phyloP scores from a whole-genome alignment of 92 coral and sea anemone genomes.

The Epizoanthus scotinus region DNA sequence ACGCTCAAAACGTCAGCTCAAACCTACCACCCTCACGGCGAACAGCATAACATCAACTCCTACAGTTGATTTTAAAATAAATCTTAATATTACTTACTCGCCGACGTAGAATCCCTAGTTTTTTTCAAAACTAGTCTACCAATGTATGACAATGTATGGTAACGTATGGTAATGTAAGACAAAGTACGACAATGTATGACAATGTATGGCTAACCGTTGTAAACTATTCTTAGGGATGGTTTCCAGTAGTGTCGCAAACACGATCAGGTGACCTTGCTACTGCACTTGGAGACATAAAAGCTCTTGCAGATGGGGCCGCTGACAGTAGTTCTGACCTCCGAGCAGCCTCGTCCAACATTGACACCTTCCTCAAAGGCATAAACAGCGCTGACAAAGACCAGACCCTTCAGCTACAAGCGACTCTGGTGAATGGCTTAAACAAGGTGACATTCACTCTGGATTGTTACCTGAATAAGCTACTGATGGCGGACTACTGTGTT shows the following conservation, averaged over 20 bases:
- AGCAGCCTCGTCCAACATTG: conserved; percentile 42
- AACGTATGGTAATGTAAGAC: no score
- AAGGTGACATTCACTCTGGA: conserved; percentile 41
- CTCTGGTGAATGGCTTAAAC: conserved; percentile 26
- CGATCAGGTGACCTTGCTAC: conserved; percentile 48
- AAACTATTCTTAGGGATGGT: conserved; percentile 52
- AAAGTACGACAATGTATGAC: no score
- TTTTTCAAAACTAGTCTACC: no score
- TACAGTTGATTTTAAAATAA: no score
- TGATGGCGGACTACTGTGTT: conserved; percentile 33
- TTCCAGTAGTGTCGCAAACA: conserved; percentile 42
- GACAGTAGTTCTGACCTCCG: conserved; percentile 14
- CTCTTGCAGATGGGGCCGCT: conserved; percentile 25
- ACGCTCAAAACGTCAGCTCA: no score
- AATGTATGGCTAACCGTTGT: no score
- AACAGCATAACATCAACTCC: no score
- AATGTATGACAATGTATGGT: no score
- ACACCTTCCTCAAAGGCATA: conserved; percentile 16
- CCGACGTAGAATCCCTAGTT: no score
- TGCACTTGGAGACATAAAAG: conserved; percentile 33
- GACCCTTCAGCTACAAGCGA: conserved; percentile 28
- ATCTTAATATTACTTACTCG: no score
- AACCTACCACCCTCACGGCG: no score
- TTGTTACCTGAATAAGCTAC: conserved; percentile 37
- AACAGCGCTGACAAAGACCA: conserved; percentile 16